phyloP scores from a whole-genome alignment of 92 coral and sea anemone species.

The Parazoanthus darwini region DNA sequence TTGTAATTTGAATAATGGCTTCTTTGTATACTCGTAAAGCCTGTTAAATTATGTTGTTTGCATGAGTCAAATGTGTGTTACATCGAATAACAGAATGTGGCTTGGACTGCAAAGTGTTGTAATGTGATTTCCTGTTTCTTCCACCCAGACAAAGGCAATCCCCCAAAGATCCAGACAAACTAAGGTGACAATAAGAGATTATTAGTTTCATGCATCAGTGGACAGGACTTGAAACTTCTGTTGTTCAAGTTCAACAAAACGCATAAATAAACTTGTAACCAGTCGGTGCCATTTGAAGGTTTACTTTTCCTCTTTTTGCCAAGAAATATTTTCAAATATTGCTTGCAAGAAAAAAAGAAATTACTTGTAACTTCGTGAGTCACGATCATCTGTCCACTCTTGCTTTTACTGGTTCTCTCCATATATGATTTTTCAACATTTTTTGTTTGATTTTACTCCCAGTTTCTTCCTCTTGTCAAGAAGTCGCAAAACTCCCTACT shows the following conservation, averaged over 20 bases:
- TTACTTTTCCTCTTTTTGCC: no score
- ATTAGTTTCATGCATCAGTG: constrained; percentile 29
- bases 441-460: background rate
- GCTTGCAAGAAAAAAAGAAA: background rate
- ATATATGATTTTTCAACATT: background rate
- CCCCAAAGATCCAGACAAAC: constrained; percentile 45
- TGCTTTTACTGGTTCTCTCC: constrained; percentile 2
- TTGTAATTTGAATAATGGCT: no score
- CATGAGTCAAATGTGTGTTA: no score
- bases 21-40: no score
- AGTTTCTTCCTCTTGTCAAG: background rate
- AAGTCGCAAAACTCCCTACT: background rate
- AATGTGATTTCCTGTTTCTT: constrained; percentile 42
- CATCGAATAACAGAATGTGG: no score
- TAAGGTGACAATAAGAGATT: constrained; percentile 37
- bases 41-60: no score
- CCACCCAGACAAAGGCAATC: constrained; percentile 46
- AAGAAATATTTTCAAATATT: no score
- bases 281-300: background rate
- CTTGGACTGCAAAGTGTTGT: constrained; percentile 13
- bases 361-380: background rate
- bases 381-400: constrained; percentile 25
- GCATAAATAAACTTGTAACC: background rate
- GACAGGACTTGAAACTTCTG: constrained; percentile 28
- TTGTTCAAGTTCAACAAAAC: background rate